Percentiles rank a stretch among this genome's conserved stretches.
These are phyloP conservation scores for Labeo catla DNA, from an alignment of 2,113 vertebrate genomes.

Conservation along the genomic window DNA sequence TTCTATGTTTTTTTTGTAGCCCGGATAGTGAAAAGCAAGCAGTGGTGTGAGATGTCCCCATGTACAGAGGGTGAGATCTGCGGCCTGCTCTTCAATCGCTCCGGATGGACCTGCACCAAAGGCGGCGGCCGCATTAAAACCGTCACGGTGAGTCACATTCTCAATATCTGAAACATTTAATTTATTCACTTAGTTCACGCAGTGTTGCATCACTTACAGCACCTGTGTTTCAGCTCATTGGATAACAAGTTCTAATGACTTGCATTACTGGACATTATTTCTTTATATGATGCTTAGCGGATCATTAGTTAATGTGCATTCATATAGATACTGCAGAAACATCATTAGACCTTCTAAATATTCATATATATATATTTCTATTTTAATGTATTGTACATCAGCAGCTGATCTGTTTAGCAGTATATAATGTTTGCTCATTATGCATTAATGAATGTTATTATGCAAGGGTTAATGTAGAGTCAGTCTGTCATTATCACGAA, in stretches of 20 bases:
- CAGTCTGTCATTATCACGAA: neutral
- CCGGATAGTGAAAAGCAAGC: conserved; percentile 78
- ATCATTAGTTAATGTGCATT: conserved; percentile 21
- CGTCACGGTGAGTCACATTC: conserved; percentile 75
- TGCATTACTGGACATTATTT: neutral
- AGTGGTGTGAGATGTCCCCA: conserved; percentile 86
- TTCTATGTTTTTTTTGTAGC: conserved; percentile 66
- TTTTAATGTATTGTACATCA: neutral
- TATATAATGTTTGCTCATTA: conserved; percentile 33
- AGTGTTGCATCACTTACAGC: neutral
- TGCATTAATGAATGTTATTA: conserved; percentile 18
- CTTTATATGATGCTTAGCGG: neutral
- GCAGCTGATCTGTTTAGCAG: neutral
- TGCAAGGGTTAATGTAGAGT: conserved; percentile 21
- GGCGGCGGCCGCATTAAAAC: conserved; percentile 84
- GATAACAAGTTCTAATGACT: neutral
- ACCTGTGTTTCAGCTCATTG: conserved; percentile 1
- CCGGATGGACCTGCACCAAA: conserved; percentile 85
- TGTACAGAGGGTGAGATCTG: conserved; percentile 84
- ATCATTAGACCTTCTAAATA: neutral
- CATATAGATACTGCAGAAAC: neutral
- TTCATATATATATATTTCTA: neutral
- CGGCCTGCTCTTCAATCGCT: conserved; percentile 80
- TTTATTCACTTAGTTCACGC: neutral
- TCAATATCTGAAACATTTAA: conserved; percentile 17